Evolutionary conservation across 92 coral and sea anemone genomes (phyloP).

Genomic region (Phenganax stokvisi): DNA sequence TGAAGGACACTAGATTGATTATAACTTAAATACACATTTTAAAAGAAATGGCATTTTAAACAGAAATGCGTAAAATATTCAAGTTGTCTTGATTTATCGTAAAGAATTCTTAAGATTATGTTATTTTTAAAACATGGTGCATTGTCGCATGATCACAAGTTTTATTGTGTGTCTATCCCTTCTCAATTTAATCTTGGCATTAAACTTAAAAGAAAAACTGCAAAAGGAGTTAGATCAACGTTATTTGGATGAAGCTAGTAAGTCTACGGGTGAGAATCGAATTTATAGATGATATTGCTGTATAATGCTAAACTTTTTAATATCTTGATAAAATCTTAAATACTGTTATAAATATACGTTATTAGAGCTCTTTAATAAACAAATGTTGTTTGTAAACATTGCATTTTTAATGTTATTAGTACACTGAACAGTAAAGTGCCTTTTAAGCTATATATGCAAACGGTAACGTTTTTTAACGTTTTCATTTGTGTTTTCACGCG

Average conservation of each 20-base stretch:
- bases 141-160: background rate
- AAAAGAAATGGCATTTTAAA: background rate
- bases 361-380: too few relatives aligned
- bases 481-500: too few relatives aligned
- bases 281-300: background rate
- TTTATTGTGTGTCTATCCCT: background rate
- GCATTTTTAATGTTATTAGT: too few relatives aligned
- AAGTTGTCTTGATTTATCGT: too few relatives aligned
- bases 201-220: constrained; percentile 9
- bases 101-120: constrained; percentile 9
- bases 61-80: too few relatives aligned
- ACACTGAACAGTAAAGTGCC: too few relatives aligned
- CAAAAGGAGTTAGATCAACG: constrained; percentile 22
- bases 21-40: background rate
- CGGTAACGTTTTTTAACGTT: too few relatives aligned
- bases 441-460: too few relatives aligned
- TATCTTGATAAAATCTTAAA: too few relatives aligned
- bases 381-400: too few relatives aligned
- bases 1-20: too few relatives aligned
- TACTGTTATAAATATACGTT: too few relatives aligned
- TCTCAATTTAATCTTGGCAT: background rate
- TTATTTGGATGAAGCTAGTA: constrained; percentile 19
- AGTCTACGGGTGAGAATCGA: constrained; percentile 3
- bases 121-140: constrained; percentile 2
- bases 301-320: background rate